These are phyloP conservation scores for Arothron firmamentum DNA, from an alignment of 2,113 vertebrate genomes.

Conservation along the genomic window DNA sequence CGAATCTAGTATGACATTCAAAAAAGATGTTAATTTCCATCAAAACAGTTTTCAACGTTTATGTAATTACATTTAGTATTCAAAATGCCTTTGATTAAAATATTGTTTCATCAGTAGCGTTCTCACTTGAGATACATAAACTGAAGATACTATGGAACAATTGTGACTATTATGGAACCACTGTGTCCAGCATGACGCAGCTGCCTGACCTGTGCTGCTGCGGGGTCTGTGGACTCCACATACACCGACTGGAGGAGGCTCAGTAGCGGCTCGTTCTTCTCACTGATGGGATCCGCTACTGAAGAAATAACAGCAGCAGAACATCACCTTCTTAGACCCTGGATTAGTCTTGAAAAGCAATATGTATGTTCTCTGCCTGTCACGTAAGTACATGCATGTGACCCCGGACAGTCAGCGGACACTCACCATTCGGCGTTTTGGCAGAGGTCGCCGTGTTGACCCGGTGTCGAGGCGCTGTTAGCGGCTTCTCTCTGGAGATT, in stretches of 20 bases:
- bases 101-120: neutral
- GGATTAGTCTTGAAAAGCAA: neutral
- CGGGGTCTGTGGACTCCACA: conserved; percentile 83
- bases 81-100: too few species aligned
- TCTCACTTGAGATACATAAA: neutral
- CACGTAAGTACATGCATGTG: neutral
- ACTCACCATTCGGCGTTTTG: neutral
- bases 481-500: conserved; percentile 2
- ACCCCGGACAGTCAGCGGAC: neutral
- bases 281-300: conserved; percentile 51
- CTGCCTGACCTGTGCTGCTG: conserved; percentile 70
- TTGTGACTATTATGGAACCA: neutral
- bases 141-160: neutral
- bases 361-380: too few species aligned
- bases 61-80: too few species aligned
- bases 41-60: too few species aligned
- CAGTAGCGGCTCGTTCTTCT: conserved; percentile 78
- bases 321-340: neutral
- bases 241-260: conserved; percentile 80
- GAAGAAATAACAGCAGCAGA: neutral
- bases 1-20: too few species aligned
- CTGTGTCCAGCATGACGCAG: neutral
- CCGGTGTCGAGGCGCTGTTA: neutral
- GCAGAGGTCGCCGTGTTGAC: neutral
- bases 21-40: too few species aligned